phyloP scores from a whole-genome alignment of 2,888 invertebrate species.

The Ariolimax columbianus region DNA sequence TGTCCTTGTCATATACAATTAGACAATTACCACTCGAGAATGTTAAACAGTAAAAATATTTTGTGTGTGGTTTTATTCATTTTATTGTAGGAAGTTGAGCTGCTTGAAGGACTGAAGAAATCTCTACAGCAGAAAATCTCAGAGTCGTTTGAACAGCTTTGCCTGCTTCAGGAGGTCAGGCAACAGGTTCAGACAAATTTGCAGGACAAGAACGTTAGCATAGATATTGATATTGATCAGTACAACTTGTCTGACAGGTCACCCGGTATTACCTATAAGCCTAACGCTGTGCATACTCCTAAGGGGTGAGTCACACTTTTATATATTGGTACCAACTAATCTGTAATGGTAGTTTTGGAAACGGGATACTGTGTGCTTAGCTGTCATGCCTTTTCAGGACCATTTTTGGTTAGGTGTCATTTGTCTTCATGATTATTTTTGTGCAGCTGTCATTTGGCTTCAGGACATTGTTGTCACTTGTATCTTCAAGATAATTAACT shows the following conservation, averaged over 20 bases:
- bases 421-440: no score
- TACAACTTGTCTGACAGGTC: slow-evolving; percentile 87
- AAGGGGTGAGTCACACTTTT: slow-evolving; percentile 78
- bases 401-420: no score
- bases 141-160: slow-evolving; percentile 78
- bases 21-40: no score
- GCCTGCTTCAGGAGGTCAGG: slow-evolving; percentile 78
- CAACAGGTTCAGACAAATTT: slow-evolving; percentile 78
- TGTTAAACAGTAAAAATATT: no score
- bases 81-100: slow-evolving; percentile 74
- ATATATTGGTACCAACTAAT: no score
- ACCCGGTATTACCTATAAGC: slow-evolving; percentile 90
- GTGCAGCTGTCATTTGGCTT: no score
- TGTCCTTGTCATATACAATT: no score
- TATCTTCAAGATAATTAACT: no score
- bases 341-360: no score
- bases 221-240: slow-evolving; percentile 85
- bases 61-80: background rate
- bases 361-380: no score
- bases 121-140: slow-evolving; percentile 76
- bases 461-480: no score
- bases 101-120: slow-evolving; percentile 78
- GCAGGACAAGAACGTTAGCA: slow-evolving; percentile 87
- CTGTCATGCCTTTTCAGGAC: no score
- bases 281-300: slow-evolving; percentile 87